Conservation (phyloP, 2,113 vertebrate genomes). For the Anolis sagrei region DNA sequence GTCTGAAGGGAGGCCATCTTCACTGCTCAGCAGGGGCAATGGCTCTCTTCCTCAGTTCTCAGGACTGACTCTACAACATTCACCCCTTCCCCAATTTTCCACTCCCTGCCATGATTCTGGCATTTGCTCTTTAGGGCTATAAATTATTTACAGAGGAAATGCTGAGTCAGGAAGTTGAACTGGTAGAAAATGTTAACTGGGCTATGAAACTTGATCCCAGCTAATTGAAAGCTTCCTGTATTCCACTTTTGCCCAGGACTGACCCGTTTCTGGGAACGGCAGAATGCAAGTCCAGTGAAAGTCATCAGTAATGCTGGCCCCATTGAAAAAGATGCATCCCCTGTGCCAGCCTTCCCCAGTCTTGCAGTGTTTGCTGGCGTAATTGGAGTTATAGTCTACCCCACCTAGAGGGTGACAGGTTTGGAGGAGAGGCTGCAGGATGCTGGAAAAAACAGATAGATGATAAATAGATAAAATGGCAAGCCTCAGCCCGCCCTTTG, state of each 20-base stretch:
- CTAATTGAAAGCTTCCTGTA: constrained; percentile 38
- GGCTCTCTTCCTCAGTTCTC: background rate
- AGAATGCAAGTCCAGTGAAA: background rate
- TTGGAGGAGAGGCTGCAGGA: background rate
- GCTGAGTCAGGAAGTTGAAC: constrained; percentile 21
- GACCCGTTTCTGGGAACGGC: background rate
- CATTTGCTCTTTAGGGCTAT: accelerated
- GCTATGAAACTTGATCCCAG: constrained; percentile 23
- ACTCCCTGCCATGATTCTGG: background rate
- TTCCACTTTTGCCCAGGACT: background rate
- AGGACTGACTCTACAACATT: accelerated
- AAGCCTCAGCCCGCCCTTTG: too few relatives aligned
- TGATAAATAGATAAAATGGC: too few relatives aligned
- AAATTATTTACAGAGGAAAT: background rate
- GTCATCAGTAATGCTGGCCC: accelerated
- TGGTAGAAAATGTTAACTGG: constrained; percentile 22
- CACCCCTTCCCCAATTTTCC: background rate
- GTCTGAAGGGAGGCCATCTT: background rate
- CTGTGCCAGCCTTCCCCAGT: background rate
- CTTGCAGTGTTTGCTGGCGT: background rate
- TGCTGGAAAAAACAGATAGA: too few relatives aligned
- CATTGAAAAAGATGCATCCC: background rate
- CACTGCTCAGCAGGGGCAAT: accelerated
- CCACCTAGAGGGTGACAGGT: background rate
- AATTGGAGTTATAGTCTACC: background rate